Evolutionary conservation across 2,797 vertebrate genomes (phyloP), one percentile per base, ranked within the genome.

Genomic region (Miichthys miiuy): DNA sequence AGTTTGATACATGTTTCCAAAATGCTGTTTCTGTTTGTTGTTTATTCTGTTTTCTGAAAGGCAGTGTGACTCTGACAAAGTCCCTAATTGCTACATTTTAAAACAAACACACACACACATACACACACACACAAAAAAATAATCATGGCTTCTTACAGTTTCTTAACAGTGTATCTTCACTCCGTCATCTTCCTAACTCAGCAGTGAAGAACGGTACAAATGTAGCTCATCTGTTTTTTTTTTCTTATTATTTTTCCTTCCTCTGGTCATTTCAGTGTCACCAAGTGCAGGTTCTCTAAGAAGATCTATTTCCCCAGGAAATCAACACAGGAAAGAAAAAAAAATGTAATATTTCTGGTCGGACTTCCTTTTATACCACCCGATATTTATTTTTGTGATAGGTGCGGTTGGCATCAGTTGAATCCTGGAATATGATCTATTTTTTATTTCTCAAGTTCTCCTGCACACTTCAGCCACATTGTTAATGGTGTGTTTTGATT

Each of bases 151-250:
- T 83, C 75, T 81, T 65, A 70, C 66, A 50, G 89, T 92, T 91
- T 87, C 88, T 89, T 47, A 62, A 83, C 87, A 87, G 88, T 87
- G 84, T 85, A 67, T 82, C 84, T 87, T 92, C 82, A 90, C 85
- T 86, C 61, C 67, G 80, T 91, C 89, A 83, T 79, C 87, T 85
- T 90, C 88, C 81, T 77, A 84, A 78, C 84, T 85, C 79, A 48
- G 81, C 86, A 90, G 91, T 92, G 90, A 93, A 93, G 87, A 90
- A 92, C 79, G 93, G 93, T 94, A 95, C 95, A 92, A 87, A 90
- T 91, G 88, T 91, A 87, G 89, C 87, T 91, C 73, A 27, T 50
- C 67, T 72, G 23, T 71, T 60, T 79, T 68, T 38, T 27, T 42
- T 42, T 63, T 21, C 0, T 52, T 54, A 9, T 38, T 38, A 23